Evolutionary conservation across 37 sponge, comb jelly and placozoan species (phyloP).

Genomic region (Theonella swinhoei): DNA sequence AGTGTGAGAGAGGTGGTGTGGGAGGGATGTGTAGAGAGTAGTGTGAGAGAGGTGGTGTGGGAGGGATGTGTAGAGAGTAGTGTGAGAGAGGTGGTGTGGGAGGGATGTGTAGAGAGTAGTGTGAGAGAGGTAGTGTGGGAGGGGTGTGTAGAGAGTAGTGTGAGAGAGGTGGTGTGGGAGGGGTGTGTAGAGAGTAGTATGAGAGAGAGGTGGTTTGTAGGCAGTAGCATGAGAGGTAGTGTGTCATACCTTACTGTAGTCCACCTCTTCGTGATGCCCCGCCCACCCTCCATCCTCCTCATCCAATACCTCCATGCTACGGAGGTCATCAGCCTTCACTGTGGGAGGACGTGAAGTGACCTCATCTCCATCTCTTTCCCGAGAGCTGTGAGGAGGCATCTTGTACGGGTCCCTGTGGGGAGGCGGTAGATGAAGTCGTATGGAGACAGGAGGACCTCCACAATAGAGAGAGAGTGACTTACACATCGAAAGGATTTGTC

Average conservation of each 20-base stretch:
- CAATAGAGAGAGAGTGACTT: background rate
- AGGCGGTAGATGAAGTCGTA: background rate
- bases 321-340: conserved; percentile 67
- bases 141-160: too few species aligned
- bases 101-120: too few species aligned
- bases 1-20: too few species aligned
- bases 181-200: too few species aligned
- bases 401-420: conserved; percentile 31
- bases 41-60: too few species aligned
- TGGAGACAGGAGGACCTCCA: background rate
- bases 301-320: conserved; percentile 68
- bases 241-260: conserved; percentile 58
- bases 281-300: conserved; percentile 91
- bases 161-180: too few species aligned
- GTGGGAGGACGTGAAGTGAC: conserved; percentile 35
- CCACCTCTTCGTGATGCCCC: conserved; percentile 86
- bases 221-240: background rate
- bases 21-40: too few species aligned
- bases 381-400: background rate
- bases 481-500: background rate
- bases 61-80: too few species aligned
- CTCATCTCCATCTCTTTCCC: conserved; percentile 3
- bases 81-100: too few species aligned
- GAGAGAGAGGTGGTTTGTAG: too few species aligned
- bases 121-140: too few species aligned